A percentile compares a stretch with the other conserved stretches of the same genome.
phyloP scores from a whole-genome alignment of 2,888 invertebrate genomes.

The Minunthozetes semirufus region DNA sequence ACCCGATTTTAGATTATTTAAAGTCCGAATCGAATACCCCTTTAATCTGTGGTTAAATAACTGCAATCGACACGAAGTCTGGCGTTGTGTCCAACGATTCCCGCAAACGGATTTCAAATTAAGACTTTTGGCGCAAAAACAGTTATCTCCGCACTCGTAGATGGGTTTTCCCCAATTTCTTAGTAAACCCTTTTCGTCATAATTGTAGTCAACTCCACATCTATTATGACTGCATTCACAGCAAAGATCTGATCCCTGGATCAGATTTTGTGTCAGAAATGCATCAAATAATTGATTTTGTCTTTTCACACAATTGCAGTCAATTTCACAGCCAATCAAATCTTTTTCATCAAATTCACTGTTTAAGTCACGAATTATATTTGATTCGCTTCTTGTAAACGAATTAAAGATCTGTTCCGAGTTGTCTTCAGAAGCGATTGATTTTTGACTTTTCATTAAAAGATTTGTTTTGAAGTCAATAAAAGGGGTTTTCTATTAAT shows the following conservation, averaged over 20 bases:
- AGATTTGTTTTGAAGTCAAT: too few relatives aligned
- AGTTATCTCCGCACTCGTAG: slow-evolving; percentile 24
- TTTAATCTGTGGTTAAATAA: background rate
- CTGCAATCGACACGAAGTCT: background rate
- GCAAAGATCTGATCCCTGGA: background rate
- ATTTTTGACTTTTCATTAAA: background rate
- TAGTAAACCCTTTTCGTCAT: slow-evolving; percentile 6
- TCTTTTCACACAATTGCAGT: background rate
- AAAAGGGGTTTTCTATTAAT: too few relatives aligned
- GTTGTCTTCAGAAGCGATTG: background rate
- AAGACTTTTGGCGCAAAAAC: background rate
- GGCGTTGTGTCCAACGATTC: slow-evolving; percentile 11
- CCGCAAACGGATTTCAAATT: background rate
- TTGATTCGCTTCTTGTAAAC: background rate
- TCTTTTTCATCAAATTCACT: slow-evolving; percentile 1
- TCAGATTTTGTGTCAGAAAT: background rate
- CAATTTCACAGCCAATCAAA: slow-evolving; percentile 5
- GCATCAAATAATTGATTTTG: background rate
- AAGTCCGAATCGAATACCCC: background rate
- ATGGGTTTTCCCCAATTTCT: slow-evolving; percentile 9
- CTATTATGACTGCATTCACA: slow-evolving; percentile 14
- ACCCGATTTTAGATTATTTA: background rate
- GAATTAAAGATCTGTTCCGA: background rate
- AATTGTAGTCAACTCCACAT: slow-evolving; percentile 9
- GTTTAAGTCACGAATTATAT: background rate